Base-by-base conservation (phyloP, 2,113 vertebrate genomes). In the Cinclus mexicanus region DNA sequence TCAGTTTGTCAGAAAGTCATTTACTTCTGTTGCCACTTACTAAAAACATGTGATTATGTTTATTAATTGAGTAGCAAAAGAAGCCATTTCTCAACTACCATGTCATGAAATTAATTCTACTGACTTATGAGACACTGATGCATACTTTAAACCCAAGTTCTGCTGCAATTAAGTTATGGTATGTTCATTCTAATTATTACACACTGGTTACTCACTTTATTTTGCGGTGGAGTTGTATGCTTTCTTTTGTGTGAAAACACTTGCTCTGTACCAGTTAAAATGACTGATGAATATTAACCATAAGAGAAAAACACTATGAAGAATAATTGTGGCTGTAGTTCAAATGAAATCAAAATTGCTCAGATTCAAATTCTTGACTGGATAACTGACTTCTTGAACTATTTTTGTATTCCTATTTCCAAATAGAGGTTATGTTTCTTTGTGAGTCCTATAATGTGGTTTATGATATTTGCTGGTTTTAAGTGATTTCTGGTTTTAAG, bases 111-210 rank as follows among this genome's bases (percentile, higher is more conserved):
- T 90, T 93, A 83, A 89, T 92, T 92, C 64, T 46, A 3, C 28
- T 80, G 79, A 92, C 50, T 93, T 91, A 82, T 28, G 81, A 91
- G 82, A 65, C 11, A 16, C 10, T 46, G 25, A 61, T 93, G 47
- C 81, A 42, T 68, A 41, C 80, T 89, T 90, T 61, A 70, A 88
- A 86, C 22, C 68, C 35, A 68, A 80, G 37, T 83, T 94, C 79
- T 86, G 37, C 61, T 96, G 93, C 93, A 95, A 94, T 96, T 93
- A 94, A 90, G 33, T 93, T 80, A 70, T 78, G n/a, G n/a, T 67
- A 57, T 90, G 56, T 92, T 96, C 56, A 39, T 90, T 86, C 76
- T 92, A 89, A 95, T 94, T 93, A 95, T 88, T 93, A 20, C 35
- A 90, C 35, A 12, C n/a, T 81, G 53, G 56, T 90, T 94, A 72